Evolutionary conservation across 2,797 vertebrate species (phyloP).

Genomic region (Gouania willdenowi): DNA sequence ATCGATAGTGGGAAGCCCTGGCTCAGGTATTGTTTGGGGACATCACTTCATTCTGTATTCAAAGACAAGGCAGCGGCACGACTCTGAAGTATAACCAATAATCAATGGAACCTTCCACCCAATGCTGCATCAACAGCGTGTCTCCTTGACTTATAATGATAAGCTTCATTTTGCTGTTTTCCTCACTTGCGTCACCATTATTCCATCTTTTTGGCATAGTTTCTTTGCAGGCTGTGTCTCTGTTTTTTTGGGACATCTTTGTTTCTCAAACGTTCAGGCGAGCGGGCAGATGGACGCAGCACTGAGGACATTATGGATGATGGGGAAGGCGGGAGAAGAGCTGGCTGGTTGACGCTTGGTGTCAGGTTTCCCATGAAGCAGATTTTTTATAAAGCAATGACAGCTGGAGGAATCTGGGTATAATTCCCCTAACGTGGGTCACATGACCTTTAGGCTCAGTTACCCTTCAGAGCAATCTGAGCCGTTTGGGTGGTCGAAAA

Average conservation of each 20-base stretch:
- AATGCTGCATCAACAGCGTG: slow-evolving; percentile 39
- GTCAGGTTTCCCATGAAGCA: slow-evolving; percentile 61
- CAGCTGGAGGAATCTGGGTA: slow-evolving; percentile 63
- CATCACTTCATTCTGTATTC: slow-evolving; percentile 35
- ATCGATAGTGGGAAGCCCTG: slow-evolving; percentile 8
- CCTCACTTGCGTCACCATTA: slow-evolving; percentile 1
- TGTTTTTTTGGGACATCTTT: slow-evolving; percentile 57
- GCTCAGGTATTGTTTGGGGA: slow-evolving; percentile 23
- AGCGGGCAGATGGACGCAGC: slow-evolving; percentile 19
- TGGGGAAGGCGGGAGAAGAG: slow-evolving; percentile 9
- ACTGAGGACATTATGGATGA: slow-evolving; percentile 15
- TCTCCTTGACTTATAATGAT: slow-evolving; percentile 28
- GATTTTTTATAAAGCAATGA: slow-evolving; percentile 54
- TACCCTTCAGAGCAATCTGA: slow-evolving; percentile 21
- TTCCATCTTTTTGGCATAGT: slow-evolving; percentile 18
- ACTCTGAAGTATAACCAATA: slow-evolving; percentile 53
- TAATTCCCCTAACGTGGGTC: slow-evolving; percentile 50
- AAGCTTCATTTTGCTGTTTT: slow-evolving; percentile 13
- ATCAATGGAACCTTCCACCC: slow-evolving; percentile 56
- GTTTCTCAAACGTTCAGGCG: slow-evolving; percentile 50
- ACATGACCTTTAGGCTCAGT: slow-evolving; percentile 42
- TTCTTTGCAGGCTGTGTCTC: slow-evolving; percentile 44
- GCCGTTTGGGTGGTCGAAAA: slow-evolving; percentile 29
- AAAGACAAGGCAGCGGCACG: slow-evolving; percentile 43
- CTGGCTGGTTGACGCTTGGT: slow-evolving; percentile 22